Base-by-base conservation (phyloP, 2,113 vertebrate species). In the Amphiprion percula region DNA sequence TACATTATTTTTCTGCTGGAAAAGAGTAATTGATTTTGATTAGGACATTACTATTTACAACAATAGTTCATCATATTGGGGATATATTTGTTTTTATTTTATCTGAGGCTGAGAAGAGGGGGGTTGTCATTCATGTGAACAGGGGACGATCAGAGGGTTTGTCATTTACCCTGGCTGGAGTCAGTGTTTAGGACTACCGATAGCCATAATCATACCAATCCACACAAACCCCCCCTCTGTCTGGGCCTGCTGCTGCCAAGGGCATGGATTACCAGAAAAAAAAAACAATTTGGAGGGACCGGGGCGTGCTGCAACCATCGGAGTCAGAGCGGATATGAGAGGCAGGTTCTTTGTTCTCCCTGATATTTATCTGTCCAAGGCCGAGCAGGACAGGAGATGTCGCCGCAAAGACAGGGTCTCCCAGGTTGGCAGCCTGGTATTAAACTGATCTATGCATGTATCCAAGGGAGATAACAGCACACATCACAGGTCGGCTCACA, bases 141-240 rank as follows among this genome's bases (percentile, higher is more conserved):
- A 61, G 64, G 26, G 74, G 74, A 72, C 28, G 9, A 74, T 47
- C 12, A 5, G 62, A 77, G 64, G 46, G 54, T 46, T 74, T 69
- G 50, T 72, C 72, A 59, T 76, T 79, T 87, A 92, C 88, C 87
- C 88, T 87, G 88, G 77, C 74, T 63, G 63, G 52, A 86, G 85
- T 41, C 66, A 8, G 76, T 75, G 76, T 79, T 90, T 88, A 86
- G 50, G 74, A 79, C 73, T 64, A 87, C 54, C 26, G 5, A 85
- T 72, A 66, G 79, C 83, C 79, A 85, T 91, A 90, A 91, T 92
- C 76, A 88, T 75, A 84, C 77, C 82, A 61, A 80, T 84, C 75
- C 67, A 26, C 69, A 74, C 77, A 73, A 61, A 72, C 44, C 55
- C 78, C 61, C 56, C 63, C 54, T 52, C 63, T 37, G 65, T 50